Evolutionary conservation across 2,113 vertebrate species (phyloP).

Genomic region (Macrotis lagotis): DNA sequence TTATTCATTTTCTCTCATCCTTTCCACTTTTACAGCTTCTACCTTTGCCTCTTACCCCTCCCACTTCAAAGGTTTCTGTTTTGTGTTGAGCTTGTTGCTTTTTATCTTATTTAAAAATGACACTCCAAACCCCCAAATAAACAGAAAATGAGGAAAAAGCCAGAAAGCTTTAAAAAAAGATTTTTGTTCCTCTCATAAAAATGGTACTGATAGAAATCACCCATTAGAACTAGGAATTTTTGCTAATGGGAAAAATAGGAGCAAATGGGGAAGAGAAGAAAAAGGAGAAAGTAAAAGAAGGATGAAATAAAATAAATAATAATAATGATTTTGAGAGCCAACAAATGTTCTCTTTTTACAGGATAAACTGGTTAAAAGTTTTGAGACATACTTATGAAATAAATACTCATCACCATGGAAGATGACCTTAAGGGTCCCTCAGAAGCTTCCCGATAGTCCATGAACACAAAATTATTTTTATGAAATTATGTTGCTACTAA

Average conservation of each 20-base stretch:
- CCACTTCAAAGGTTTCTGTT: too few species aligned
- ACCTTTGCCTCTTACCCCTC: too few species aligned
- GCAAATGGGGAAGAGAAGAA: not conserved
- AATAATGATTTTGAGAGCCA: not conserved
- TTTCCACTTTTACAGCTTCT: too few species aligned
- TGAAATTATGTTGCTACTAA: not conserved
- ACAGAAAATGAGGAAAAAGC: too few species aligned
- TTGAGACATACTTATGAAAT: not conserved
- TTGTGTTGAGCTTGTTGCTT: too few species aligned
- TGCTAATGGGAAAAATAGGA: not conserved
- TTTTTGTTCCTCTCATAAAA: not conserved
- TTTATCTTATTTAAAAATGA: too few species aligned
- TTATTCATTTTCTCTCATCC: too few species aligned
- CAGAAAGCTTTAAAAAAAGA: too few species aligned
- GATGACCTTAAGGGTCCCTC: too few species aligned
- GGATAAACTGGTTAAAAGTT: not conserved
- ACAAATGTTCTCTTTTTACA: not conserved
- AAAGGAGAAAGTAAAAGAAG: not conserved
- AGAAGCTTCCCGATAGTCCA: not conserved
- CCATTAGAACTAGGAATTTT: not conserved
- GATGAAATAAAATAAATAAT: not conserved
- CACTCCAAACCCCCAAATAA: too few species aligned
- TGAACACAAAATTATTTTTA: not conserved
- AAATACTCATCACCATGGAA: not conserved
- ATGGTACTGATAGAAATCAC: not conserved